Evolutionary conservation across 2,113 vertebrate species (phyloP).

Genomic region (Oenanthe oenanthe): DNA sequence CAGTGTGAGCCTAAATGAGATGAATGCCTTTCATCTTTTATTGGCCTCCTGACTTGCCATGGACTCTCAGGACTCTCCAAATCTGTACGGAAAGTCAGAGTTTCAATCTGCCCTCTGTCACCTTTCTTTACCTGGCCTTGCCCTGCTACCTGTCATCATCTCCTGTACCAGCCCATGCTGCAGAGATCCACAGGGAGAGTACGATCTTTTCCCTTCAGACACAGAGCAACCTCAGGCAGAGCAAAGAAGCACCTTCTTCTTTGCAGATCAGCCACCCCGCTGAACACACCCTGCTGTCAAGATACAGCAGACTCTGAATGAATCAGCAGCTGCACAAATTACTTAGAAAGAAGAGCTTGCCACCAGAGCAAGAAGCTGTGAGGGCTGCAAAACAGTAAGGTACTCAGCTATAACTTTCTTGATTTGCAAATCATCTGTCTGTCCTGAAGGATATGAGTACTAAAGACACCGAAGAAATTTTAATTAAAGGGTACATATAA

Average conservation of each 20-base stretch:
- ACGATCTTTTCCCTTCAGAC: background rate
- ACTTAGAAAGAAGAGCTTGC: background rate
- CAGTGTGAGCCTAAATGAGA: no score
- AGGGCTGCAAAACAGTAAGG: background rate
- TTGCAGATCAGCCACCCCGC: background rate
- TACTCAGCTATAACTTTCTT: background rate
- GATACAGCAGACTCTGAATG: background rate
- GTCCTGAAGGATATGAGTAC: background rate
- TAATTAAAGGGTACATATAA: background rate
- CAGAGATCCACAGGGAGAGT: background rate
- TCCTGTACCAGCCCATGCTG: rapidly evolving
- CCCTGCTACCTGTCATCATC: no score
- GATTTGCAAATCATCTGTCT: background rate
- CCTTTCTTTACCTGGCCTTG: background rate
- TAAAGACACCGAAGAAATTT: background rate
- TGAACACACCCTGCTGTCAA: background rate
- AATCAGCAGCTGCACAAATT: background rate
- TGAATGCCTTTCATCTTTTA: background rate
- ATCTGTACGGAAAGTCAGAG: rapidly evolving
- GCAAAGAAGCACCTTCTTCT: background rate
- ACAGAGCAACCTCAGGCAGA: background rate
- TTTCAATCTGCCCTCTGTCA: background rate
- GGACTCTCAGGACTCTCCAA: background rate
- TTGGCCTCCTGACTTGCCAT: background rate
- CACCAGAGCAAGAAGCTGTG: background rate